Evolutionary conservation across 2,113 vertebrate genomes (phyloP), one percentile per base, ranked within the genome.

Genomic region (Vombatus ursinus): DNA sequence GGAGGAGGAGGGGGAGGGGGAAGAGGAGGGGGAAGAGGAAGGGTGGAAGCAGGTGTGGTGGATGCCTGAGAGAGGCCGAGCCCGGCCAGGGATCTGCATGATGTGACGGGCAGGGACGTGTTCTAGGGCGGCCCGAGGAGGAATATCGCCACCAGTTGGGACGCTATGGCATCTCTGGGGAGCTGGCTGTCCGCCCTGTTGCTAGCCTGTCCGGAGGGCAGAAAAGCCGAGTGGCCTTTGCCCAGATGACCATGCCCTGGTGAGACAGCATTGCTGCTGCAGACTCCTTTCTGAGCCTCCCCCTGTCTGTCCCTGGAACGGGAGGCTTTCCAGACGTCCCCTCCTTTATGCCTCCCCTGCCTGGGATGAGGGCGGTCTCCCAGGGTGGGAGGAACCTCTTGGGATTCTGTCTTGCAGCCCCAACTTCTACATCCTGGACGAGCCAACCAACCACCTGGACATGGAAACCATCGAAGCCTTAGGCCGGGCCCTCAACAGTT

Each of bases 381-480:
- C 68, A 8, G 68, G 14, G 37, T n/a, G 68, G 6, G 12, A 37
- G 4, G 31, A 19, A 23, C 14, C 2, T 54, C 91, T 44, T 12
- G 89, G 96, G 90, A 23, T 0, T 95, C 22, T 98, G 94, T 97
- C 91, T 98, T 98, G 92, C 97, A 99, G 99, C 94, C 99, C 99
- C 48, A 99, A 99, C 98, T 99, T 99, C 98, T 99, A 99, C 97
- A 98, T 99, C 95, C 98, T 99, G 96, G 99, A 99, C 92, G 99
- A 99, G 95, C 99, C 99, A 0, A 99, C 99, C 8, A 99, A 99
- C 98, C 99, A 99, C 96, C 98, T 99, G 98, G 99, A 99, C 98
- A 99, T 99, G 99, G 99, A 99, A 98, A 99, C 99, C 0, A 99
- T 99, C 0, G 99, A 99, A 98, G 99, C 99, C 0, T 98, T 99